Evolutionary conservation across 2,888 invertebrate genomes (phyloP).

Genomic region (Brachypalpus laphriformis): DNA sequence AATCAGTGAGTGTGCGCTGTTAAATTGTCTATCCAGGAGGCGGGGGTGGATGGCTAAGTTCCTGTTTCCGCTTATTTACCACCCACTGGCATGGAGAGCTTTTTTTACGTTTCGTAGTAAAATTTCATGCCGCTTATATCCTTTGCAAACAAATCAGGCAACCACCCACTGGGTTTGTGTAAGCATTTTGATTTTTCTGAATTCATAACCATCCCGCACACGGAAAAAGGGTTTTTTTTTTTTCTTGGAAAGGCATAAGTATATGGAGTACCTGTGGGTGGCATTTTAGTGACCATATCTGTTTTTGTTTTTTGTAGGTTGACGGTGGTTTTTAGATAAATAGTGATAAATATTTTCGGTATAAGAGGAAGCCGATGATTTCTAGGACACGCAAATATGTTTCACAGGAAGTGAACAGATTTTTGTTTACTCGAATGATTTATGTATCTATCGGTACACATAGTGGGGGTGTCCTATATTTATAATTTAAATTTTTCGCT

Average conservation of each 20-base stretch:
- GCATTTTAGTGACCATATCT: not conserved
- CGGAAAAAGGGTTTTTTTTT: not conserved
- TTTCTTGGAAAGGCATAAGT: not conserved
- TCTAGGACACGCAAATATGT: not conserved
- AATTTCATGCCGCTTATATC: conserved; percentile 26
- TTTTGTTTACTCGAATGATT: not conserved
- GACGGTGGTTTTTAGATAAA: not conserved
- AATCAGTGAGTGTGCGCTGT: conserved; percentile 44
- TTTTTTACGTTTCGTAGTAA: conserved; percentile 63
- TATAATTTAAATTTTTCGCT: not conserved
- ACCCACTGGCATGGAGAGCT: conserved; percentile 23
- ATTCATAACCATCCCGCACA: not conserved
- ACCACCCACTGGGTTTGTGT: conserved; percentile 1
- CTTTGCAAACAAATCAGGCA: not conserved
- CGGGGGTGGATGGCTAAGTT: not conserved
- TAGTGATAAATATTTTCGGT: not conserved
- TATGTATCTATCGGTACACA: not conserved
- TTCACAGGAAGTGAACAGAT: not conserved
- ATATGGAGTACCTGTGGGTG: conserved; percentile 4
- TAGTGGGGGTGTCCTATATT: not conserved
- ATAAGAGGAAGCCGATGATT: not conserved
- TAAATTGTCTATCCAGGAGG: not conserved
- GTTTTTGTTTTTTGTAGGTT: not conserved
- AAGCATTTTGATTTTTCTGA: conserved; percentile 1
- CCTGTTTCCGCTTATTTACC: conserved; percentile 49